Percentiles rank a stretch among this genome's conserved stretches.
phyloP scores from a whole-genome alignment of 2,797 vertebrate genomes.

The Syngnathus rostellatus region DNA sequence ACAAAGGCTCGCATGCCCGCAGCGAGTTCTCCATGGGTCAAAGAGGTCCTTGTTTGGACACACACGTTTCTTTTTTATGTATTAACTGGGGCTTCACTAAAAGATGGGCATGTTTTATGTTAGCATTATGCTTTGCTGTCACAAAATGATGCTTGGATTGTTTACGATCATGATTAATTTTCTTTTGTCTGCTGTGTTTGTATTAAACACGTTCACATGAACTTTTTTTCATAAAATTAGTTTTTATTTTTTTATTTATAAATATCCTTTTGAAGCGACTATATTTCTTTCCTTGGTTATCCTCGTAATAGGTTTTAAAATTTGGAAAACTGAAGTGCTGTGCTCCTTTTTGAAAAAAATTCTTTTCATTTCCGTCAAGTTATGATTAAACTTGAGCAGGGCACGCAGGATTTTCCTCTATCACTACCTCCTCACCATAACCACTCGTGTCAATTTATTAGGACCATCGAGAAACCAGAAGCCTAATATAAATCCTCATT shows the following conservation, averaged over 20 bases:
- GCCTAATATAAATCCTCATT: background rate
- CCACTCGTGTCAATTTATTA: background rate
- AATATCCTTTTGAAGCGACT: no score
- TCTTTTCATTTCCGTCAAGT: background rate
- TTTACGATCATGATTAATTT: background rate
- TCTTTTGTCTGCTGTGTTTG: background rate
- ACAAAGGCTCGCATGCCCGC: background rate
- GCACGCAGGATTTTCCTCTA: no score
- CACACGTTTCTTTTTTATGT: no score
- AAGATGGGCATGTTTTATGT: no score
- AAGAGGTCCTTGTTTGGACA: background rate
- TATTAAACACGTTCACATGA: background rate
- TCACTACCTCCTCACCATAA: background rate
- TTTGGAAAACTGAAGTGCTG: no score
- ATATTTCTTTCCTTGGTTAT: no score
- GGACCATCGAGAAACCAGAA: background rate
- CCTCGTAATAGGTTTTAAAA: no score
- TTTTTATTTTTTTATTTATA: no score
- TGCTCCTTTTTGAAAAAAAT: background rate
- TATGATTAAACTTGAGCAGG: background rate
- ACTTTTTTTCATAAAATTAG: background rate
- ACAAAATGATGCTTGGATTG: background rate
- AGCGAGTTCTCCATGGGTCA: constrained; percentile 5
- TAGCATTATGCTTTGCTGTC: background rate
- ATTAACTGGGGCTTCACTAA: no score